A percentile compares a stretch with the other conserved stretches of the same genome.
phyloP scores from a whole-genome alignment of 2,888 invertebrate genomes.

The Phorcus lineatus region DNA sequence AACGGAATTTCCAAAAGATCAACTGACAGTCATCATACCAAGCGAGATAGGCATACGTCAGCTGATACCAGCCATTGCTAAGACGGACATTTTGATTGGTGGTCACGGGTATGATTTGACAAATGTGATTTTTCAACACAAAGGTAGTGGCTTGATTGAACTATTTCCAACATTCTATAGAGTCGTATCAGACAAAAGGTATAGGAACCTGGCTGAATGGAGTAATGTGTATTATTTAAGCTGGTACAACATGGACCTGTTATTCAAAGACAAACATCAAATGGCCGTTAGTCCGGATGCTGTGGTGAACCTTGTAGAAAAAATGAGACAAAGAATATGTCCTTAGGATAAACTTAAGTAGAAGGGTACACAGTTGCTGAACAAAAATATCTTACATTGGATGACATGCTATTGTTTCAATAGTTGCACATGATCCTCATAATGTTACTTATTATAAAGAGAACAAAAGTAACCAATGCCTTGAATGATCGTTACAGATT shows the following conservation, averaged over 20 bases:
- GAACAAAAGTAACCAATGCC: no score
- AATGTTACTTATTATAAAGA: no score
- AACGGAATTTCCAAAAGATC: background rate
- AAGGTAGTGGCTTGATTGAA: background rate
- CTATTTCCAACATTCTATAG: background rate
- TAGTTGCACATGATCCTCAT: no score
- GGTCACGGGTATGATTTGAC: background rate
- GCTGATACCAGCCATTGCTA: background rate
- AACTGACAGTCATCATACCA: background rate
- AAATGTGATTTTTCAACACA: background rate
- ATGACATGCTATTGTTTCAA: no score
- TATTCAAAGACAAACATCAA: background rate
- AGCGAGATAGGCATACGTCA: background rate
- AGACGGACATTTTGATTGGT: conserved; percentile 10
- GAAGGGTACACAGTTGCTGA: no score
- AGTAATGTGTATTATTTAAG: background rate
- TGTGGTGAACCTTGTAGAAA: background rate
- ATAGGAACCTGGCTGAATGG: background rate
- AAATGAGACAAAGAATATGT: background rate
- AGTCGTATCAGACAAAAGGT: background rate
- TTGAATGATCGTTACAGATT: no score
- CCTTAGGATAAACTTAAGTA: background rate
- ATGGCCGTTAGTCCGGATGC: background rate
- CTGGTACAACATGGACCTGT: background rate
- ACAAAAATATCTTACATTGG: no score